phyloP scores from a whole-genome alignment of 2,113 vertebrate species.

The Pelecanoides urinatrix region DNA sequence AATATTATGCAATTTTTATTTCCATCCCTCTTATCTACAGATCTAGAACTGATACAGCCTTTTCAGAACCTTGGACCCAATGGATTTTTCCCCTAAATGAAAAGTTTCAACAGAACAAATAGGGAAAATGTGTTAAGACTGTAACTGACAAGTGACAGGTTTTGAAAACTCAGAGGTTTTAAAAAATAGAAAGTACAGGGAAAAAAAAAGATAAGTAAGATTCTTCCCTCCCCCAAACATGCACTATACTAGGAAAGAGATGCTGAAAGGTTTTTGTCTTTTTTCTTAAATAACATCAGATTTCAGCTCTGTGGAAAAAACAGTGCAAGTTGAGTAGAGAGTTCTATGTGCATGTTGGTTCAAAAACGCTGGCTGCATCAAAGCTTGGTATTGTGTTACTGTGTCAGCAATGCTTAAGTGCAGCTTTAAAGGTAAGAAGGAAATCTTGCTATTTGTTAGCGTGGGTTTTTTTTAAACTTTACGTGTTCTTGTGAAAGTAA shows the following conservation, averaged over 20 bases:
- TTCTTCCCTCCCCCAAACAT: accelerated
- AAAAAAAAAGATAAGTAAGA: neutral
- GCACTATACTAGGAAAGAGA: neutral
- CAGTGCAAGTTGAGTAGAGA: neutral
- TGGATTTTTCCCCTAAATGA: neutral
- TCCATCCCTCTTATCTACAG: neutral
- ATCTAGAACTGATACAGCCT: neutral
- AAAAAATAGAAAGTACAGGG: neutral
- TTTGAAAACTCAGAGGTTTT: neutral
- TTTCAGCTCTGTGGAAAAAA: neutral
- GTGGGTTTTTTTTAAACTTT: neutral
- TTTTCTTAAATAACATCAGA: neutral
- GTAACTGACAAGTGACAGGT: neutral
- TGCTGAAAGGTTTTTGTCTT: neutral
- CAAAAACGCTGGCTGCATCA: neutral
- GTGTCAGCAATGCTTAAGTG: neutral
- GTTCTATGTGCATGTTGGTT: accelerated
- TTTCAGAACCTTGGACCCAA: neutral
- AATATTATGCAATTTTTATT: neutral
- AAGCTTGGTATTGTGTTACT: neutral
- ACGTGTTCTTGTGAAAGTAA: neutral
- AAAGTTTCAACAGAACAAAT: neutral
- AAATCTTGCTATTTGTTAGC: neutral
- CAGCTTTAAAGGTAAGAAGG: neutral
- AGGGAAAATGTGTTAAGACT: neutral